phyloP scores from a whole-genome alignment of 2,113 vertebrate genomes.

The Pungitius pungitius region DNA sequence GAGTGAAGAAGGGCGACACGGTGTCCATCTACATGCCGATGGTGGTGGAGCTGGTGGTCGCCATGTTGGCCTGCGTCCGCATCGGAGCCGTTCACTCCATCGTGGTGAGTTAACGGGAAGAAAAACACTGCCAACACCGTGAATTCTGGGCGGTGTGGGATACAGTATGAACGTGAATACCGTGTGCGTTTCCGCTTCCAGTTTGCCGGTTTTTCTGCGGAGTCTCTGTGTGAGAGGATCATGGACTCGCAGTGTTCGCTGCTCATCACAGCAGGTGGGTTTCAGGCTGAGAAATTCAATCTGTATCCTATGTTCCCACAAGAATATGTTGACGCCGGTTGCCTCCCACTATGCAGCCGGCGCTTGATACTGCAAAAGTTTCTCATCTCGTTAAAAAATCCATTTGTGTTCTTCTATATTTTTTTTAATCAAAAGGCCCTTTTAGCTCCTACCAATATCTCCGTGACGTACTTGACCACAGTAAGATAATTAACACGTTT shows the following conservation, averaged over 20 bases:
- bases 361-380: too few relatives aligned
- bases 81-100: conserved; percentile 94
- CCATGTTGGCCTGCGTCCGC: conserved; percentile 94
- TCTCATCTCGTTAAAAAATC: too few relatives aligned
- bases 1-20: conserved; percentile 91
- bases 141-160: neutral
- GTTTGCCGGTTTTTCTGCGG: conserved; percentile 98
- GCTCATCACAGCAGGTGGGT: conserved; percentile 91
- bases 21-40: conserved; percentile 92
- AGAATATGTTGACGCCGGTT: too few relatives aligned
- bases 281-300: too few relatives aligned
- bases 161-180: neutral
- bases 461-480: too few relatives aligned
- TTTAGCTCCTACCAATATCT: too few relatives aligned
- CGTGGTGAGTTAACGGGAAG: conserved; percentile 88
- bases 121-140: neutral
- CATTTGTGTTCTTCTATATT: too few relatives aligned
- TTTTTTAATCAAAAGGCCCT: too few relatives aligned
- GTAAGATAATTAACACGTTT: too few relatives aligned
- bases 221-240: conserved; percentile 93
- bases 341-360: too few relatives aligned
- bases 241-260: conserved; percentile 88
- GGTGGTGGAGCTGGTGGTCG: conserved; percentile 93
- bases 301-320: neutral
- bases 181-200: conserved; percentile 57